These are phyloP conservation scores for Dendrolimus kikuchii DNA, from an alignment of 1,140 invertebrate species.

Conservation along the genomic window DNA sequence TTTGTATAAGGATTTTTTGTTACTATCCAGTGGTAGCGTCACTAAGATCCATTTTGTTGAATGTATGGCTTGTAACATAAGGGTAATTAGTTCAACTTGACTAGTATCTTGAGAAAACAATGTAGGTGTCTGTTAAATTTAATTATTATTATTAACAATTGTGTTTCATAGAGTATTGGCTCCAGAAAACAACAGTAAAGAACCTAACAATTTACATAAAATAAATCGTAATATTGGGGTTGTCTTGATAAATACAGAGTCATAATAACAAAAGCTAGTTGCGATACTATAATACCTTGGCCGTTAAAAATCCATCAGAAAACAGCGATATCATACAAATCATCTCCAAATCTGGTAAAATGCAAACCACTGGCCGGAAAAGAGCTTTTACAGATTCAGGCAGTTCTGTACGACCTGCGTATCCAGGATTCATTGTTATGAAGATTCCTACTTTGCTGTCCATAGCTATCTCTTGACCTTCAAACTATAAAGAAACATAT, in stretches of 20 bases:
- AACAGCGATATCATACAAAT: conserved; percentile 94
- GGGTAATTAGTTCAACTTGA: too few species aligned
- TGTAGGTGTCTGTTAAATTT: too few species aligned
- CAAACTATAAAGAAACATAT: conserved; percentile 76
- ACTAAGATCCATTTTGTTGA: too few species aligned
- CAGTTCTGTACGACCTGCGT: conserved; percentile 90
- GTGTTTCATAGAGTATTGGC: too few species aligned
- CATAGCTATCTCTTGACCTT: conserved; percentile 85
- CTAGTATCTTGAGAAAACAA: too few species aligned
- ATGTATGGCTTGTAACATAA: too few species aligned
- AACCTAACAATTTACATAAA: too few species aligned
- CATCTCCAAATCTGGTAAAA: conserved; percentile 90
- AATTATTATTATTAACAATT: too few species aligned
- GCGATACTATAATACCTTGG: conserved; percentile 74
- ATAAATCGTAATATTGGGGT: too few species aligned
- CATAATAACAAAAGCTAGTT: not conserved
- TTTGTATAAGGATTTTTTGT: too few species aligned
- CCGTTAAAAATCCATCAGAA: conserved; percentile 90
- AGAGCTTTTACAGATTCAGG: conserved; percentile 93
- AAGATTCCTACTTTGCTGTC: conserved; percentile 92
- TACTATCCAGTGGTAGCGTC: too few species aligned
- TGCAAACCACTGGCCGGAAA: conserved; percentile 92
- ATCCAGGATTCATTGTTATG: conserved; percentile 95
- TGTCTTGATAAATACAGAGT: not conserved
- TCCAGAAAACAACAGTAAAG: too few species aligned